phyloP scores from a whole-genome alignment of 2,113 vertebrate species.

The Gnathonemus echidnorhynchus region DNA sequence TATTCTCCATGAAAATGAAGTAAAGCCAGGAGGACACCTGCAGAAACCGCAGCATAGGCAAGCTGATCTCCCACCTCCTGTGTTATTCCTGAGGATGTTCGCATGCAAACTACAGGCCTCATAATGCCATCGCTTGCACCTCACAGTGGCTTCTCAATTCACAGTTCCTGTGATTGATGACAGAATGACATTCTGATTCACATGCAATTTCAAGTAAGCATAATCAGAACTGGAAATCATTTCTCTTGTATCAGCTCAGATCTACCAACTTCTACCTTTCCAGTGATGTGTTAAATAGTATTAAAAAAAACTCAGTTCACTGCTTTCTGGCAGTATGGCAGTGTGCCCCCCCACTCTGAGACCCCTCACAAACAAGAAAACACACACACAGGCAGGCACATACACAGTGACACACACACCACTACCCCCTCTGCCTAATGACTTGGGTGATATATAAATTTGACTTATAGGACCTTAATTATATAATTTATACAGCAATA shows the following conservation, averaged over 20 bases:
- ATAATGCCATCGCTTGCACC: no score
- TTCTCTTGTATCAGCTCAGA: no score
- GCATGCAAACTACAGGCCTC: neutral
- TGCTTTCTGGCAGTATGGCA: no score
- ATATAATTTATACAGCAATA: neutral
- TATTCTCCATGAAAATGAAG: neutral
- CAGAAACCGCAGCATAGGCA: neutral
- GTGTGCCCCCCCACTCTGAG: no score
- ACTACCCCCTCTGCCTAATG: neutral
- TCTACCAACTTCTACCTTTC: no score
- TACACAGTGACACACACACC: neutral
- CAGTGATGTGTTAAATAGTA: no score
- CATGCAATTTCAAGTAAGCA: neutral
- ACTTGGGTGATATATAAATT: neutral
- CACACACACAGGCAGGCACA: no score
- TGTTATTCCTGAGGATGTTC: neutral
- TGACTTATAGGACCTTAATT: neutral
- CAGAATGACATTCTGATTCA: neutral
- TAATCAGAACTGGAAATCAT: neutral
- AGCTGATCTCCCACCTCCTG: neutral
- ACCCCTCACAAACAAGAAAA: no score
- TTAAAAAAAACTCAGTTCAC: no score
- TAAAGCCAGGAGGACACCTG: neutral
- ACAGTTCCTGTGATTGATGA: neutral
- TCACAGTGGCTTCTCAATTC: neutral